Base-by-base conservation (phyloP, 2,113 vertebrate genomes). In the Crotophaga sulcirostris region DNA sequence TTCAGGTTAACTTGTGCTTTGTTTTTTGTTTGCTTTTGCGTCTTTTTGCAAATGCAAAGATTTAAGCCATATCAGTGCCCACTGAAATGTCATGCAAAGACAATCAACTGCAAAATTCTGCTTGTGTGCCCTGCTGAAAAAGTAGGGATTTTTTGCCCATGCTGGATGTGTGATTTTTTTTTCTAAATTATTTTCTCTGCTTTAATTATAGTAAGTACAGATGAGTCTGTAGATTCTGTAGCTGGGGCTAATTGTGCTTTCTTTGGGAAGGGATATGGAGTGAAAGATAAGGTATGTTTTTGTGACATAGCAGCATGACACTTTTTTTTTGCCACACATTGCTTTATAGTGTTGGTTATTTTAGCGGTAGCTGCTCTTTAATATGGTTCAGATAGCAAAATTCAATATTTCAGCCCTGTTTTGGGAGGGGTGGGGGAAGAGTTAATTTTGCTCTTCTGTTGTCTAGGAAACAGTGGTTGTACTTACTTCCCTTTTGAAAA, bases 391-490 rank as follows among this genome's bases (percentile, higher is more conserved):
- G 55, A n/a, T 21, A 84, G 36, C 77, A 89, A 84, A 94, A 84
- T 66, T 87, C n/a, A 87, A 2, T 84, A 84, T 87, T 95, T 66
- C 54, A 63, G 17, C 75, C 63, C 26, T 76, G 25, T 94, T 94
- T 93, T 66, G 68, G 87, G 86, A 77, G 69, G 88, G 64, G 64
- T 44, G 40, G 75, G 51, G 47, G 56, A 94, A 96, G 96, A 94
- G 92, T 95, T 97, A 95, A 96, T 96, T 96, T 93, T 94, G 42
- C 56, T 95, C 83, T 60, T 70, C 90, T 87, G 96, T 97, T 96
- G 96, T 96, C 94, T 96, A 93, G 94, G 96, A 96, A 95, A 96
- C 88, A 78, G 90, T 60, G 56, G 85, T 93, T 78, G 92, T 93
- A 90, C 82, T 96, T 79, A 91, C 76, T 93, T 93, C 77, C 69